Percentiles rank a stretch among this genome's conserved stretches.
Evolutionary conservation across 2,888 invertebrate species (phyloP).

Genomic region (Campoletis raptor): DNA sequence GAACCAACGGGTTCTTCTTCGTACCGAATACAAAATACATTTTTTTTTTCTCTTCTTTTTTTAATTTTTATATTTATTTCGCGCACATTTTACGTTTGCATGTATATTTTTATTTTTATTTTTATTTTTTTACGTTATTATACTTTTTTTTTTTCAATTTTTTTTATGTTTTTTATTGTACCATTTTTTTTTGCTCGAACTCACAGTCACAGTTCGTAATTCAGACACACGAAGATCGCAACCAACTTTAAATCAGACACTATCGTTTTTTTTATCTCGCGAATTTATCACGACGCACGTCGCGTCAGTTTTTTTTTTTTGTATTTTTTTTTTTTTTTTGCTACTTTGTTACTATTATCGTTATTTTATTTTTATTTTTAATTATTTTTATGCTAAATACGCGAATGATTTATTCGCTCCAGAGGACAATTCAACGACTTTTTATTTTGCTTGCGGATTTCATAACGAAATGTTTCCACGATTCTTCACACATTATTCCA

Average conservation of each 20-base stretch:
- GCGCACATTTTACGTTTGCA: background rate
- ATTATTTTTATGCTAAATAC: background rate
- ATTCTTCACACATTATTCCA: slow-evolving; percentile 1
- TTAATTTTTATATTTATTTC: background rate
- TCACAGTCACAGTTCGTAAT: slow-evolving; percentile 2
- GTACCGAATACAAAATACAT: background rate
- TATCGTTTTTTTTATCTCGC: slow-evolving; percentile 1
- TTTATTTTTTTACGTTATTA: background rate
- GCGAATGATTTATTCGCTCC: background rate
- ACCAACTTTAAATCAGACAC: slow-evolving; percentile 13
- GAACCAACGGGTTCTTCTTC: background rate
- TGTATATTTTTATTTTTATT: background rate
- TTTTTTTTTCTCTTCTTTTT: background rate
- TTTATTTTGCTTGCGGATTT: background rate
- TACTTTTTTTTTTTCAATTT: background rate
- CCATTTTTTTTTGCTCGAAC: background rate
- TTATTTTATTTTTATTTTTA: background rate
- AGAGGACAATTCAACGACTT: background rate
- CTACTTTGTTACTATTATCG: background rate
- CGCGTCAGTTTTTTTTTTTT: background rate
- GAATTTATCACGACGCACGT: background rate
- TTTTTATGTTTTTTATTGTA: background rate
- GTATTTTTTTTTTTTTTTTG: background rate
- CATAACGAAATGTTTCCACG: background rate
- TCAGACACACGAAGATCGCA: background rate